Conservation (phyloP, 2,113 vertebrate genomes). For the Ardeotis arabs region DNA sequence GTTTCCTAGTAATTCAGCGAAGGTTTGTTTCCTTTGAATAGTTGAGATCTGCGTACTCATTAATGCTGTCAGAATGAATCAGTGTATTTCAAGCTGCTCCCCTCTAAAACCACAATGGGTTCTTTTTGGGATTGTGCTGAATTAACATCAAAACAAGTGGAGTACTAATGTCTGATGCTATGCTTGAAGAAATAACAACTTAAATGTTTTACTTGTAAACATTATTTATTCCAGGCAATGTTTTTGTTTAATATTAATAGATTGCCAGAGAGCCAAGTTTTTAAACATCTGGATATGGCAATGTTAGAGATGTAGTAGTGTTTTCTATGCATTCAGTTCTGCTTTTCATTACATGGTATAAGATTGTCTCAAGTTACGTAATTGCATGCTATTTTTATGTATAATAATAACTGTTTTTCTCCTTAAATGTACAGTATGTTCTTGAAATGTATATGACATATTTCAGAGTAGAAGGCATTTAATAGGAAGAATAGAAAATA, state of each 20-base stretch:
- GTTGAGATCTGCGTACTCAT: fast-evolving
- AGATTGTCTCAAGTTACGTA: neutral
- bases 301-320: neutral
- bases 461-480: neutral
- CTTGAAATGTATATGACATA: neutral
- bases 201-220: neutral
- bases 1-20: neutral
- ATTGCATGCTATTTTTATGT: neutral
- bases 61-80: neutral
- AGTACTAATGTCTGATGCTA: neutral
- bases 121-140: neutral
- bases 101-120: neutral
- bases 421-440: neutral
- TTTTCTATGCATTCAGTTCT: neutral
- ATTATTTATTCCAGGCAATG: neutral
- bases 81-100: neutral
- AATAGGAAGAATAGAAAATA: neutral
- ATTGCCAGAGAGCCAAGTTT: neutral
- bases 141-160: neutral
- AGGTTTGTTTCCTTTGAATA: neutral
- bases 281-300: neutral
- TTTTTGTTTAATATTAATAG: neutral
- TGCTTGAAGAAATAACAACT: neutral
- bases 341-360: neutral
- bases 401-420: neutral